Percentiles rank a stretch among this genome's conserved stretches.
phyloP scores from a whole-genome alignment of 2,797 vertebrate genomes.

The Gymnoscopelus microlampas region DNA sequence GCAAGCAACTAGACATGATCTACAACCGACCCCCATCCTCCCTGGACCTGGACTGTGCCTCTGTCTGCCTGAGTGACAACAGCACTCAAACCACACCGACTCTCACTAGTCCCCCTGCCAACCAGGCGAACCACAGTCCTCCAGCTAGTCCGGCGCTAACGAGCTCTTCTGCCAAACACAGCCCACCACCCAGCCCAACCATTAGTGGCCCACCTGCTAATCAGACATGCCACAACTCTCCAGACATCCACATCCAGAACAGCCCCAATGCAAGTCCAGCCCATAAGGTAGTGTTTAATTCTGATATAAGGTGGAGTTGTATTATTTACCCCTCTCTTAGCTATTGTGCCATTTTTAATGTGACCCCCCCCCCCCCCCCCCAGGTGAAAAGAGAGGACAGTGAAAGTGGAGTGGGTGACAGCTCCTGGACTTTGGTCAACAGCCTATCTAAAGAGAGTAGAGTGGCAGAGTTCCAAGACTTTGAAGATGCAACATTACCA shows the following conservation, averaged over 20 bases:
- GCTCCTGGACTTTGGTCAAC: conserved; percentile 44
- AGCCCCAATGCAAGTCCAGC: conserved; percentile 35
- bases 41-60: neutral
- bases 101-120: conserved; percentile 29
- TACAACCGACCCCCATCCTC: conserved; percentile 65
- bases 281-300: conserved; percentile 48
- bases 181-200: neutral
- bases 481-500: conserved; percentile 15
- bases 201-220: conserved; percentile 28
- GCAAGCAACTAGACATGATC: conserved; percentile 86
- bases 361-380: neutral
- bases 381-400: conserved; percentile 57
- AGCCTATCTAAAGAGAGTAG: conserved; percentile 50
- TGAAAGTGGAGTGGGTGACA: conserved; percentile 27
- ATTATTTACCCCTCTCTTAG: no score
- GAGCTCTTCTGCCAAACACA: conserved; percentile 19
- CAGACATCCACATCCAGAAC: conserved; percentile 29
- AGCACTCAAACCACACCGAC: neutral
- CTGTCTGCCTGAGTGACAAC: conserved; percentile 5
- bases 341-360: no score
- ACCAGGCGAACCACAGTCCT: conserved; percentile 14
- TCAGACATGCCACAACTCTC: conserved; percentile 27
- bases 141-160: conserved; percentile 14
- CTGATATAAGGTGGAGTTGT: neutral
- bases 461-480: conserved; percentile 12